phyloP scores from a whole-genome alignment of 2,888 invertebrate genomes.

The Cinara cedri region DNA sequence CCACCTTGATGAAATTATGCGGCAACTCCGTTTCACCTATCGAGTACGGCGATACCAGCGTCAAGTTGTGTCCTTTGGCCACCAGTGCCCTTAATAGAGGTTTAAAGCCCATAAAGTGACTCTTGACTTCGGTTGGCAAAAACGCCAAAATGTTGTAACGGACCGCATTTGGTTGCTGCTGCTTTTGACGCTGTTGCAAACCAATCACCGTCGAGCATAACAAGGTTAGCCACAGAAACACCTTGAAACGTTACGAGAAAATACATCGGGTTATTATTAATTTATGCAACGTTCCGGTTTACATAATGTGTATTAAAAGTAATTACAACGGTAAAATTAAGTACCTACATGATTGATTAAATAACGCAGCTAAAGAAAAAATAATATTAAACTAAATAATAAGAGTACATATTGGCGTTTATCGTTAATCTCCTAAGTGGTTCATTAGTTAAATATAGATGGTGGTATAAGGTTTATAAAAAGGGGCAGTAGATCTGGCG shows the following conservation, averaged over 20 bases:
- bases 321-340: too few species aligned
- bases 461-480: too few species aligned
- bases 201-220: background rate
- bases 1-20: slow-evolving; percentile 15
- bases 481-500: too few species aligned
- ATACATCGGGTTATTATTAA: too few species aligned
- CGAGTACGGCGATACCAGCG: slow-evolving; percentile 41
- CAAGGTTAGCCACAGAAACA: background rate
- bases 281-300: too few species aligned
- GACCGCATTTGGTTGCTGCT: background rate
- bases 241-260: background rate
- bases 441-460: too few species aligned
- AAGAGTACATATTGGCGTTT: too few species aligned
- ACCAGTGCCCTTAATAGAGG: slow-evolving; percentile 24
- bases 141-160: slow-evolving; percentile 35
- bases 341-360: too few species aligned
- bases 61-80: slow-evolving; percentile 37
- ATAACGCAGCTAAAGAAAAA: too few species aligned
- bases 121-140: slow-evolving; percentile 27
- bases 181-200: background rate
- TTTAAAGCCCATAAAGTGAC: slow-evolving; percentile 36
- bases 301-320: too few species aligned
- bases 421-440: too few species aligned
- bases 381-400: too few species aligned
- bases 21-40: background rate